phyloP scores from a whole-genome alignment of 2,113 vertebrate genomes.

The Crypturellus undulatus region DNA sequence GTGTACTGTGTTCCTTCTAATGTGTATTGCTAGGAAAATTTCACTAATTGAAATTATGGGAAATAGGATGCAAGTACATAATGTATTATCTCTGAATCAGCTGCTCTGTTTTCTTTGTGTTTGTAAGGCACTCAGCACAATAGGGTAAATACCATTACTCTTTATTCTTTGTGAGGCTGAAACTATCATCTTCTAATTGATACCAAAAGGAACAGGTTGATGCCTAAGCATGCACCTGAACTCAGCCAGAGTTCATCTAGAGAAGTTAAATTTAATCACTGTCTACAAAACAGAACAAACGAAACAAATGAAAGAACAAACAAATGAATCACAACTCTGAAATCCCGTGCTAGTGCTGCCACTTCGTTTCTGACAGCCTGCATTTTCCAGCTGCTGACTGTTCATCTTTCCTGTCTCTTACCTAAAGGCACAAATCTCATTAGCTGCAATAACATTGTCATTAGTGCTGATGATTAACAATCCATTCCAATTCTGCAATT shows the following conservation, averaged over 20 bases:
- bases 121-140: not conserved
- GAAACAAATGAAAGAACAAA: not conserved
- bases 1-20: not conserved
- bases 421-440: not conserved
- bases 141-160: not conserved
- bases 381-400: not conserved
- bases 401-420: not conserved
- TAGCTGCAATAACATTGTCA: not conserved
- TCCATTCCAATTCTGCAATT: not conserved
- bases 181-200: not conserved
- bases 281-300: not conserved
- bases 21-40: not conserved
- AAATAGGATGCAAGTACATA: not conserved
- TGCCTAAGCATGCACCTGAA: not conserved
- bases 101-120: not conserved
- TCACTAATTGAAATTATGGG: not conserved
- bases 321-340: not conserved
- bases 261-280: not conserved
- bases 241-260: not conserved
- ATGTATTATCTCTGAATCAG: not conserved
- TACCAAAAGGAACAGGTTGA: not conserved
- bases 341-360: not conserved
- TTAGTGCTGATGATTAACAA: not conserved
- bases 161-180: not conserved
- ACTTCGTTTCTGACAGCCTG: rapidly evolving